phyloP scores from a whole-genome alignment of 2,797 vertebrate genomes.

The Odontamblyopus lacepedii region DNA sequence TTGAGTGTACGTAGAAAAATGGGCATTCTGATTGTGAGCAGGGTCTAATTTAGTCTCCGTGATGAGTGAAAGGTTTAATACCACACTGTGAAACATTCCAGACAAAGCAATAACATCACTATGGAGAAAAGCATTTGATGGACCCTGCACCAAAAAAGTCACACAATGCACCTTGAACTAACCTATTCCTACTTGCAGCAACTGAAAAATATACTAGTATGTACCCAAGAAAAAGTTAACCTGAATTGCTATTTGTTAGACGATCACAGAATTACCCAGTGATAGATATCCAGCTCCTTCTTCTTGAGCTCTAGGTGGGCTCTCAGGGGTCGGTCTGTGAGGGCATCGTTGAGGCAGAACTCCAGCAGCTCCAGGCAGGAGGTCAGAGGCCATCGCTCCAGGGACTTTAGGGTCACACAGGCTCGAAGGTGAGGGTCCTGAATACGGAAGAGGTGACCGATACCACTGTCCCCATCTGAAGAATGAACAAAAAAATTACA shows the following conservation, averaged over 20 bases:
- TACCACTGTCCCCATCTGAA: constrained; percentile 76
- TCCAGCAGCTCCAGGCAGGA: constrained; percentile 87
- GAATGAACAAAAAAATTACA: neutral
- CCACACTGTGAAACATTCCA: too few relatives aligned
- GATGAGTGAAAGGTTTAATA: too few relatives aligned
- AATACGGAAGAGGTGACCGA: constrained; percentile 84
- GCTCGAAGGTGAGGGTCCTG: constrained; percentile 83
- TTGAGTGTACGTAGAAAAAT: too few relatives aligned
- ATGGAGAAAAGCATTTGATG: too few relatives aligned
- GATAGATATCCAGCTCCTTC: constrained; percentile 86
- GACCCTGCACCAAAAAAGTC: too few relatives aligned
- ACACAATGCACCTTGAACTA: too few relatives aligned
- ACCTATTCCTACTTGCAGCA: neutral
- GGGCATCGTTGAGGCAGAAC: constrained; percentile 85
- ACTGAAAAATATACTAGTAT: neutral
- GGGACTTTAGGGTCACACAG: constrained; percentile 78
- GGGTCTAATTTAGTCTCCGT: too few relatives aligned
- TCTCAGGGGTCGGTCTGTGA: constrained; percentile 70
- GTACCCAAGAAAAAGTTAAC: neutral
- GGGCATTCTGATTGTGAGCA: too few relatives aligned
- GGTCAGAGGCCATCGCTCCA: constrained; percentile 89
- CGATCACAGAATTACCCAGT: constrained; percentile 74
- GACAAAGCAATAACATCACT: too few relatives aligned
- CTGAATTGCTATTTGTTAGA: neutral
- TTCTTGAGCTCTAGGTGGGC: constrained; percentile 78